Percentiles rank a stretch among this genome's conserved stretches.
phyloP scores from a whole-genome alignment of 2,888 invertebrate species.

The Lasioglossum marginatum region DNA sequence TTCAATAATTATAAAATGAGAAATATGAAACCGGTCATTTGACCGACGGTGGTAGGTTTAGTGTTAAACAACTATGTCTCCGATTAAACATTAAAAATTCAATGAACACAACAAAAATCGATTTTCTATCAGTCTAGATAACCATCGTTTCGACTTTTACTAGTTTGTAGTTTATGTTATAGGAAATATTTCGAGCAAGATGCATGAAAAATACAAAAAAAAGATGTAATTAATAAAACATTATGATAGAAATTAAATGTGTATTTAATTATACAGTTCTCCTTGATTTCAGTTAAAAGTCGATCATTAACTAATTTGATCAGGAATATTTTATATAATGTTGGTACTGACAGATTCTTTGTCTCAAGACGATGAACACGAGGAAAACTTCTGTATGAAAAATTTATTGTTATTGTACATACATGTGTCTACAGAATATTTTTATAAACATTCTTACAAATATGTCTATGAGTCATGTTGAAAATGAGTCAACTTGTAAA shows the following conservation, averaged over 20 bases:
- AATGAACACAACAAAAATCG: no score
- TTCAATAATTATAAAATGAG: no score
- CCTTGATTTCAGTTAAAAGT: conserved; percentile 89
- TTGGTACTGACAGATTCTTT: conserved; percentile 89
- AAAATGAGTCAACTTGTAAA: background rate
- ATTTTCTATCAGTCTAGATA: no score
- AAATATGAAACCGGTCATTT: no score
- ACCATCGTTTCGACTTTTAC: background rate
- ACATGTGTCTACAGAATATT: background rate
- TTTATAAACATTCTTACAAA: background rate
- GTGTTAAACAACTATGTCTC: no score
- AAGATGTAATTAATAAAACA: background rate
- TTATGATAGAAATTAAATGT: background rate
- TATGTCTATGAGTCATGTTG: background rate
- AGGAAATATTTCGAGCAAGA: background rate
- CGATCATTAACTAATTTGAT: conserved; percentile 92
- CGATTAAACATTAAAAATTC: no score
- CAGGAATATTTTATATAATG: conserved; percentile 92
- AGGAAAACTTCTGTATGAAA: background rate
- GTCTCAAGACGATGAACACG: conserved; percentile 88
- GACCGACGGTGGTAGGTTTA: no score
- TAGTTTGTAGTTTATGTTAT: background rate
- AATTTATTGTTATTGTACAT: background rate
- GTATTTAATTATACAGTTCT: conserved; percentile 83
- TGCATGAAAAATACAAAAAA: conserved; percentile 11